Conservation (phyloP, 1,140 invertebrate species). For the Brachionus angularis region DNA sequence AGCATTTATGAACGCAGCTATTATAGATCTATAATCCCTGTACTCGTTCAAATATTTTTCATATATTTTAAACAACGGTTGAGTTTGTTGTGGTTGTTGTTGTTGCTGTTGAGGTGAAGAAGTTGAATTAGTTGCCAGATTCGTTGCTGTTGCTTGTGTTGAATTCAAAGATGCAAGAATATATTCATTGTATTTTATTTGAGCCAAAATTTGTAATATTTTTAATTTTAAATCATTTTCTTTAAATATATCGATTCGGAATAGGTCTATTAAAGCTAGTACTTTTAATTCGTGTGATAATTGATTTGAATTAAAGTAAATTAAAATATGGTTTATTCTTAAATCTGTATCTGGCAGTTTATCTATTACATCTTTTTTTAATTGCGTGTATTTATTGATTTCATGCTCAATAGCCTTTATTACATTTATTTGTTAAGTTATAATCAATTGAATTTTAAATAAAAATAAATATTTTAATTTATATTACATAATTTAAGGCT, state of each 20-base stretch:
- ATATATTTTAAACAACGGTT: neutral
- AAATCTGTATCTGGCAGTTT: constrained; percentile 9
- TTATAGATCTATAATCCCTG: constrained; percentile 34
- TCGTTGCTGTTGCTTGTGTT: too few species aligned
- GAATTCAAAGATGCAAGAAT: neutral
- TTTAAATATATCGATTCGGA: constrained; percentile 35
- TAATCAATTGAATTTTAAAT: too few species aligned
- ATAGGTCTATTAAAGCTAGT: constrained; percentile 25
- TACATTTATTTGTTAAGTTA: too few species aligned
- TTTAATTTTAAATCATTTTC: neutral
- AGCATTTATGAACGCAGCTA: constrained; percentile 42
- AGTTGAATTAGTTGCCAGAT: too few species aligned
- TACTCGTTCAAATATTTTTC: constrained; percentile 36
- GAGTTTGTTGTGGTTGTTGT: neutral
- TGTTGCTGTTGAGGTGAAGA: too few species aligned
- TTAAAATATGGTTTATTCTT: constrained; percentile 34
- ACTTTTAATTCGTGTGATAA: neutral
- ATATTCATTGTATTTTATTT: constrained; percentile 38
- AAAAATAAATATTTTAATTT: neutral
- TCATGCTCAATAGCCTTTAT: constrained; percentile 33
- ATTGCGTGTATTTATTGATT: constrained; percentile 21
- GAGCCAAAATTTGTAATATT: constrained; percentile 31
- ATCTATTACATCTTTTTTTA: neutral
- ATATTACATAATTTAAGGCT: constrained; percentile 15
- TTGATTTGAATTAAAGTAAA: constrained; percentile 8